Base-by-base conservation (phyloP, 2,888 invertebrate genomes). In the Arrhopalites spinosus region DNA sequence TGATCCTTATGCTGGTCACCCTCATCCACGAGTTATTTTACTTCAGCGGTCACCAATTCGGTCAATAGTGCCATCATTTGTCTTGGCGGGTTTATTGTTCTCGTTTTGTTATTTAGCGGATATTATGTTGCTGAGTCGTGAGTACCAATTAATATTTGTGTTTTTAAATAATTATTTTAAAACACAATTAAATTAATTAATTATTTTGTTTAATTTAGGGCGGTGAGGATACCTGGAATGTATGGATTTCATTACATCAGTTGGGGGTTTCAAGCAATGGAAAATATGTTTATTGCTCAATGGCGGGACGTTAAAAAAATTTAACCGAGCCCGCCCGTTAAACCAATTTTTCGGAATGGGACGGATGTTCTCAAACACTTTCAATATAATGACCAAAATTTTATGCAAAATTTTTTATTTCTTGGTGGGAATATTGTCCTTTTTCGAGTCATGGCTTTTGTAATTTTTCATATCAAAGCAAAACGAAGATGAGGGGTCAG, bases 61-160 rank as follows among this genome's bases (percentile, higher is more conserved):
- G 29, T 30, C 20, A 53, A 36, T 36, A 45, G 56, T 5, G 43
- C 76, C 2, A 1, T 61, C 1, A 13, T 13, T 53, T 15, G 17
- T 15, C 7, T 59, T 20, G 20, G 23, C 20, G 5, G 74, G 17
- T 2, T 96, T 76, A 91, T n/a, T n/a, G n/a, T n/a, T n/a, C n/a
- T n/a, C n/a, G n/a, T n/a, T n/a, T n/a, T n/a, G n/a, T n/a, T n/a
- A n/a, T n/a, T n/a, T n/a, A n/a, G n/a, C n/a, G n/a, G n/a, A n/a
- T n/a, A n/a, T n/a, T n/a, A 7, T 36, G 36, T 36, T 7, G 36
- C 36, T 11, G 11, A 7, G 36, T 36, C 36, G 11, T 36, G 11
- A 3, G 36, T 36, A 3, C 11, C 36, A 11, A 11, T 11, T 7
- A 36, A 3, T 36, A 11, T 36, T 36, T 36, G 36, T 36, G 11